phyloP scores from a whole-genome alignment of 1,140 invertebrate genomes.

The Cherax quadricarinatus region DNA sequence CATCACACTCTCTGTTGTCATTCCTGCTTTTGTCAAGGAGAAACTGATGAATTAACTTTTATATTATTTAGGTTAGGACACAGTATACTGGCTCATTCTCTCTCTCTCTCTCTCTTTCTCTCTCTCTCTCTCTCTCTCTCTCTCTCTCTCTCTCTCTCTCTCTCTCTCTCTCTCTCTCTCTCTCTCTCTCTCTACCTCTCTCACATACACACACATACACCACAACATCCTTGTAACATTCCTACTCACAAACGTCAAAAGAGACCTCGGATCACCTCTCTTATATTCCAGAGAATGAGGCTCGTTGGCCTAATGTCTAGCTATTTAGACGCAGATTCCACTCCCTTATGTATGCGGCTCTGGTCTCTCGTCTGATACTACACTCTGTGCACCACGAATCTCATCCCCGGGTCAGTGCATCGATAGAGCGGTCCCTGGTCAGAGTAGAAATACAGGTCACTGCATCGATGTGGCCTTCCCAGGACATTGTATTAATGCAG shows the following conservation, averaged over 20 bases:
- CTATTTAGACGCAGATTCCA: neutral
- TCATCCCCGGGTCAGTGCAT: too few relatives aligned
- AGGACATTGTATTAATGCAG: too few relatives aligned
- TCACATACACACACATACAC: neutral
- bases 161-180: neutral
- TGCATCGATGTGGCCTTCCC: too few relatives aligned
- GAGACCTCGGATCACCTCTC: too few relatives aligned
- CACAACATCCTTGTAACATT: neutral
- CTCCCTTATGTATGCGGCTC: neutral
- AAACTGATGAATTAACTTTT: neutral
- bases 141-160: neutral
- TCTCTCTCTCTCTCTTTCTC: neutral
- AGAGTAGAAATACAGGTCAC: too few relatives aligned
- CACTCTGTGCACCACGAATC: too few relatives aligned
- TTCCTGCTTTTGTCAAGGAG: neutral
- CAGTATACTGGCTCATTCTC: neutral
- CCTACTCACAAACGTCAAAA: neutral
- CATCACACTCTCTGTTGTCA: neutral
- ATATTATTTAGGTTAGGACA: neutral
- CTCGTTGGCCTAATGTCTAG: neutral
- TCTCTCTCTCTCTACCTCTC: neutral
- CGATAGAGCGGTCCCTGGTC: too few relatives aligned
- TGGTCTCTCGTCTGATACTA: too few relatives aligned
- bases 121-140: neutral
- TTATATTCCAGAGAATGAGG: neutral